Conservation (phyloP, 2,113 vertebrate species). For the Sminthopsis crassicaudata region DNA sequence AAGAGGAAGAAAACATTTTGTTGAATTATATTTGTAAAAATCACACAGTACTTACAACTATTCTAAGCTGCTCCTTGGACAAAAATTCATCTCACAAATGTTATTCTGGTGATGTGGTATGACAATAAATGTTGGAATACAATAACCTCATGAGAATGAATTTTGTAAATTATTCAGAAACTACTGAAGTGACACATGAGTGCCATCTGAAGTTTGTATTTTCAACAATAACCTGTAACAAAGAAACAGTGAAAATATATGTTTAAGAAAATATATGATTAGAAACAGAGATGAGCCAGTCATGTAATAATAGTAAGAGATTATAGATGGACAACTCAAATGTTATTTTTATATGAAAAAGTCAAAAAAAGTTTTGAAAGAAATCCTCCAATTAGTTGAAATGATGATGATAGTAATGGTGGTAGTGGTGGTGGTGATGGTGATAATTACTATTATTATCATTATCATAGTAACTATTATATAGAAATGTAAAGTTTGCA, state of each 20-base stretch:
- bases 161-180: not conserved
- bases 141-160: not conserved
- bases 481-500: not conserved
- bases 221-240: not conserved
- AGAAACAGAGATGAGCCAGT: not conserved
- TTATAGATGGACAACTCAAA: not conserved
- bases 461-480: not conserved
- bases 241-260: not conserved
- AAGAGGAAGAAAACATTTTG: not conserved
- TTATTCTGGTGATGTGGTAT: not conserved
- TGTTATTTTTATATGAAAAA: not conserved
- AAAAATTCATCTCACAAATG: not conserved
- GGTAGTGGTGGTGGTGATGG: not conserved
- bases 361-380: not conserved
- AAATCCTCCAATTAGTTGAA: not conserved
- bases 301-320: not conserved
- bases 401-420: not conserved
- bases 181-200: not conserved
- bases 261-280: not conserved
- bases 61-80: not conserved
- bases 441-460: not conserved
- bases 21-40: not conserved
- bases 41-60: not conserved
- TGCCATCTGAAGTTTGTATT: not conserved
- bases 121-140: not conserved